Percentiles rank a stretch among this genome's conserved stretches.
phyloP scores from a whole-genome alignment of 2,888 invertebrate genomes.

The Parelbella ahira region DNA sequence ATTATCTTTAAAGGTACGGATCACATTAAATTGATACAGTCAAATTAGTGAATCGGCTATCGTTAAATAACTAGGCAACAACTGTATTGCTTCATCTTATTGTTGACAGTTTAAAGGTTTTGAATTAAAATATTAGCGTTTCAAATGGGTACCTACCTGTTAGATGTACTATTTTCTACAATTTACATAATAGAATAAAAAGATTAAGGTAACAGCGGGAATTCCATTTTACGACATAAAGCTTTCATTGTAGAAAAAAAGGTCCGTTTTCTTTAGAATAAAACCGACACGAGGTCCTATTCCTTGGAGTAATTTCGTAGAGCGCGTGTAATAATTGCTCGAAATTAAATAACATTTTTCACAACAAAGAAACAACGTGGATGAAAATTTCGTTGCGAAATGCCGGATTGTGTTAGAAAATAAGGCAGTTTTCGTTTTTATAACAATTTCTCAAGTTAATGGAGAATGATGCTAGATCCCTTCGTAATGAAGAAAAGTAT shows the following conservation, averaged over 20 bases:
- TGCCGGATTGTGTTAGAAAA: slow-evolving; percentile 54
- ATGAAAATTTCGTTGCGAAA: slow-evolving; percentile 60
- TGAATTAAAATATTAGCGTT: slow-evolving; percentile 14
- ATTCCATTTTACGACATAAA: slow-evolving; percentile 63
- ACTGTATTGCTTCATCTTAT: too few relatives aligned
- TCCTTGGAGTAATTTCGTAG: slow-evolving; percentile 77
- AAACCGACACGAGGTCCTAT: slow-evolving; percentile 66
- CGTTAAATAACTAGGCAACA: too few relatives aligned
- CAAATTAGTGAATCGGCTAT: too few relatives aligned
- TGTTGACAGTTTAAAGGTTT: neutral
- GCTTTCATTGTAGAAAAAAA: slow-evolving; percentile 62
- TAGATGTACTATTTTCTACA: slow-evolving; percentile 37
- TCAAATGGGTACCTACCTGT: slow-evolving; percentile 28
- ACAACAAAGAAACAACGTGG: slow-evolving; percentile 69
- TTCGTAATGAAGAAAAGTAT: slow-evolving; percentile 25
- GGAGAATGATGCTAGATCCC: slow-evolving; percentile 46
- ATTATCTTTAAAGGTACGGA: neutral
- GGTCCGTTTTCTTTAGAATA: slow-evolving; percentile 53
- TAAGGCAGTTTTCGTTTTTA: slow-evolving; percentile 60
- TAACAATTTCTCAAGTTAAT: slow-evolving; percentile 59
- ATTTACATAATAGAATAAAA: slow-evolving; percentile 55
- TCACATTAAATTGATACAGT: too few relatives aligned
- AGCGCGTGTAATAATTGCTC: slow-evolving; percentile 77
- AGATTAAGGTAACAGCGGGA: slow-evolving; percentile 62
- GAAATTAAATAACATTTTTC: slow-evolving; percentile 78